These are phyloP conservation scores for Xylota sylvarum DNA, from an alignment of 2,888 invertebrate genomes.

Conservation along the genomic window DNA sequence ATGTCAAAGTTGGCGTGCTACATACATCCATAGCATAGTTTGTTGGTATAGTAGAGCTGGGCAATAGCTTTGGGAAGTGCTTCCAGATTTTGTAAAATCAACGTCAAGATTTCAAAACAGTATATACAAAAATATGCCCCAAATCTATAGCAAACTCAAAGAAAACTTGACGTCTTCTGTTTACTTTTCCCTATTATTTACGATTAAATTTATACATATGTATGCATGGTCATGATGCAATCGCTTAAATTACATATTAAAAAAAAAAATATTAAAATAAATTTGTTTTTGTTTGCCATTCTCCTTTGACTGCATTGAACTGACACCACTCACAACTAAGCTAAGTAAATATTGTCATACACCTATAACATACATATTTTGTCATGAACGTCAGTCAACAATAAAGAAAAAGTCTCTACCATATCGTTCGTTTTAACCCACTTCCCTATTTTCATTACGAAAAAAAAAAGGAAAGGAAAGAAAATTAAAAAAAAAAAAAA, in stretches of 20 bases:
- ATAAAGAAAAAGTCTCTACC: not conserved
- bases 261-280: not conserved
- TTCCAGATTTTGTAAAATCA: too few species aligned
- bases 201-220: not conserved
- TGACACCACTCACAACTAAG: conserved; percentile 19
- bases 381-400: conserved; percentile 13
- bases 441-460: conserved; percentile 32
- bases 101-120: too few species aligned
- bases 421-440: conserved; percentile 35
- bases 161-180: too few species aligned
- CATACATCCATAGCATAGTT: too few species aligned
- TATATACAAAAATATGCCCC: not conserved
- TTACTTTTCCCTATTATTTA: not conserved
- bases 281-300: conserved; percentile 5
- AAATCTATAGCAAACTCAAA: too few species aligned
- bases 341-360: conserved; percentile 7
- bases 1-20: too few species aligned
- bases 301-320: conserved; percentile 9
- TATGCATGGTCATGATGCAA: not conserved
- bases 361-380: conserved; percentile 1
- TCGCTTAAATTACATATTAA: not conserved
- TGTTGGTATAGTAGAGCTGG: too few species aligned
- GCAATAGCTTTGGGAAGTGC: too few species aligned
- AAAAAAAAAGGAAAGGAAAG: conserved; percentile 15
- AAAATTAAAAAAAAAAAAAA: too few species aligned